phyloP scores from a whole-genome alignment of 2,113 vertebrate species.

The Thunnus maccoyii region DNA sequence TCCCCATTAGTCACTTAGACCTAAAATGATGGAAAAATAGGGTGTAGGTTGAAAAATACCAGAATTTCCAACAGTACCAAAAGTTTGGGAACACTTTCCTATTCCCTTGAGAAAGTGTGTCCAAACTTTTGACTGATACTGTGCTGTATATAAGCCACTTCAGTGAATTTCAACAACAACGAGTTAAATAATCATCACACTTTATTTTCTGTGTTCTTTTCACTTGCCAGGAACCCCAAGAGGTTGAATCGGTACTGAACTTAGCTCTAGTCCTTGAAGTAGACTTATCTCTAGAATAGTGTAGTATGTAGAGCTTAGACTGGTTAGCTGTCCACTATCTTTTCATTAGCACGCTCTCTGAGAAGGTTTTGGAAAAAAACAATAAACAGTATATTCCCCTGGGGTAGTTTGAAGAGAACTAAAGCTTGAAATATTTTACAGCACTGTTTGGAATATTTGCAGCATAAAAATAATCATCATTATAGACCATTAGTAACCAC shows the following conservation, averaged over 20 bases:
- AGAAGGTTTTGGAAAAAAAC: not conserved
- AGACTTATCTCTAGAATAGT: conserved; percentile 44
- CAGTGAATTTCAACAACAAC: not conserved
- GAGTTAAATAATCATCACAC: not conserved
- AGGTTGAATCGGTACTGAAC: conserved; percentile 82
- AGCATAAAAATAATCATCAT: not conserved
- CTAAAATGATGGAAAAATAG: no score
- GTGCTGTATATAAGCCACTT: not conserved
- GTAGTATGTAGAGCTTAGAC: conserved; percentile 49
- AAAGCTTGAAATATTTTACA: conserved; percentile 3
- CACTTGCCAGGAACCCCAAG: conserved; percentile 78
- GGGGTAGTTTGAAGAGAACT: not conserved
- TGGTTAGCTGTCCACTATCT: conserved; percentile 3
- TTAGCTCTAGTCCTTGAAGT: conserved; percentile 41
- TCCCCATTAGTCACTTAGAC: no score
- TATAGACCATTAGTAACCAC: conserved; percentile 1
- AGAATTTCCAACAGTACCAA: no score
- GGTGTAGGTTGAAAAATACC: no score
- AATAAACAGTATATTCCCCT: not conserved
- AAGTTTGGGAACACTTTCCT: no score
- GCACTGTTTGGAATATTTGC: not conserved
- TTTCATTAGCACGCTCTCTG: conserved; percentile 11
- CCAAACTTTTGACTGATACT: not conserved
- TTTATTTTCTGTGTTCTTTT: conserved; percentile 62
- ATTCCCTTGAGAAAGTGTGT: no score